Evolutionary conservation across 2,797 vertebrate species (phyloP).

Genomic region (Karalla daura): DNA sequence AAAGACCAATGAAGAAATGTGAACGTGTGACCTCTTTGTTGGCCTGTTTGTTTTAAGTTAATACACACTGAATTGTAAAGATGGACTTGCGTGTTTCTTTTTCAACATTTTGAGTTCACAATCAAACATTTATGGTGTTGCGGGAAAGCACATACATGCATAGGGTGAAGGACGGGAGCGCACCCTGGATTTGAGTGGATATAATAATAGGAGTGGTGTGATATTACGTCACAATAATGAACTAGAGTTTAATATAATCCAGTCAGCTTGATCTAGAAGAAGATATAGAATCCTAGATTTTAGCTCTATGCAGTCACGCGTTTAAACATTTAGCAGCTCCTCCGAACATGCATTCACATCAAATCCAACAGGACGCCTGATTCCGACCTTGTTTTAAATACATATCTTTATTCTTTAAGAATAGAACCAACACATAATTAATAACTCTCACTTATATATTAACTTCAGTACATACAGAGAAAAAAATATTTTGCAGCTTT

Average conservation of each 20-base stretch:
- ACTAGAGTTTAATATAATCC: too few relatives aligned
- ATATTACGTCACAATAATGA: too few relatives aligned
- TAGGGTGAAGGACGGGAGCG: too few relatives aligned
- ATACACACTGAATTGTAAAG: slow-evolving; percentile 17
- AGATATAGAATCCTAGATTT: too few relatives aligned
- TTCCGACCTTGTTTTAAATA: slow-evolving; percentile 68
- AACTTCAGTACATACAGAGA: slow-evolving; percentile 83
- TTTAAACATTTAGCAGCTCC: slow-evolving; percentile 1
- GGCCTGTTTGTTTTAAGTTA: slow-evolving; percentile 25
- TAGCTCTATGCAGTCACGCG: too few relatives aligned
- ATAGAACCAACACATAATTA: slow-evolving; percentile 81
- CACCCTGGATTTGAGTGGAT: too few relatives aligned
- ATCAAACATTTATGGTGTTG: neutral
- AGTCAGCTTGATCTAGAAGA: too few relatives aligned
- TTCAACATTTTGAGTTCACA: neutral
- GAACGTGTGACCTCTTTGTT: slow-evolving; percentile 7
- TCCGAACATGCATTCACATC: neutral
- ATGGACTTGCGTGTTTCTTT: neutral
- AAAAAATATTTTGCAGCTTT: slow-evolving; percentile 77
- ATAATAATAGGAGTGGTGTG: neutral
- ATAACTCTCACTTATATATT: slow-evolving; percentile 81
- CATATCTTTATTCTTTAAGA: slow-evolving; percentile 87
- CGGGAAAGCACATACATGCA: too few relatives aligned
- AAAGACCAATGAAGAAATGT: slow-evolving; percentile 19
- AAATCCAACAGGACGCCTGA: slow-evolving; percentile 5